Evolutionary conservation across 2,888 invertebrate genomes (phyloP).

Genomic region (Nomada ruficornis): DNA sequence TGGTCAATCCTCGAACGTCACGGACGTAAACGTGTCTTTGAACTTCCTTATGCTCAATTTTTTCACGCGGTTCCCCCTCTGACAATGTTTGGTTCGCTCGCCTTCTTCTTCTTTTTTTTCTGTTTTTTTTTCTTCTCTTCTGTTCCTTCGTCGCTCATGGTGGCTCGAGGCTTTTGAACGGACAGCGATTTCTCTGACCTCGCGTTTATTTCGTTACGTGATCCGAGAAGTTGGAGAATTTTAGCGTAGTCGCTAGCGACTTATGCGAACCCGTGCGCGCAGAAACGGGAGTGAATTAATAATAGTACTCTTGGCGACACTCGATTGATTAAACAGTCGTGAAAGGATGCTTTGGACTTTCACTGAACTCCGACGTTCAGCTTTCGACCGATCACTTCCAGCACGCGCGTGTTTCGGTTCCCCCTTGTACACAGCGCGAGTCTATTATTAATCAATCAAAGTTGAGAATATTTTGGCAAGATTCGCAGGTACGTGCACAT

Average conservation of each 20-base stretch:
- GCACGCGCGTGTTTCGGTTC: too few species aligned
- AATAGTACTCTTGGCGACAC: background rate
- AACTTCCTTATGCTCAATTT: background rate
- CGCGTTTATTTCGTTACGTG: background rate
- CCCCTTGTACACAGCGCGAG: too few species aligned
- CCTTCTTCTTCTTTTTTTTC: background rate
- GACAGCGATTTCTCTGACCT: conserved; percentile 27
- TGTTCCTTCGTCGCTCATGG: background rate
- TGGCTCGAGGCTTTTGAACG: background rate
- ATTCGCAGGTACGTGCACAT: conserved; percentile 10
- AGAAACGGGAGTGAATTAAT: background rate
- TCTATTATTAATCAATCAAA: background rate
- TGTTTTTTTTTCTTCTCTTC: background rate
- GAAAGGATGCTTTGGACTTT: background rate
- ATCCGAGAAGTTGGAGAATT: conserved; percentile 1
- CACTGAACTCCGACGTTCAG: background rate
- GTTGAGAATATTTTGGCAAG: conserved; percentile 32
- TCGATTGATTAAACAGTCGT: background rate
- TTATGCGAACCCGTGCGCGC: too few species aligned
- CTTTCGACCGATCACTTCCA: background rate
- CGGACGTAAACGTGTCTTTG: background rate
- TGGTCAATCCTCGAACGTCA: background rate
- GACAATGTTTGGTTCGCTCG: background rate
- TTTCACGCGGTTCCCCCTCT: too few species aligned
- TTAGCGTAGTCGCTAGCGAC: background rate